These are phyloP conservation scores for Galemys pyrenaicus DNA, from an alignment of 2,113 vertebrate species.

Conservation along the genomic window DNA sequence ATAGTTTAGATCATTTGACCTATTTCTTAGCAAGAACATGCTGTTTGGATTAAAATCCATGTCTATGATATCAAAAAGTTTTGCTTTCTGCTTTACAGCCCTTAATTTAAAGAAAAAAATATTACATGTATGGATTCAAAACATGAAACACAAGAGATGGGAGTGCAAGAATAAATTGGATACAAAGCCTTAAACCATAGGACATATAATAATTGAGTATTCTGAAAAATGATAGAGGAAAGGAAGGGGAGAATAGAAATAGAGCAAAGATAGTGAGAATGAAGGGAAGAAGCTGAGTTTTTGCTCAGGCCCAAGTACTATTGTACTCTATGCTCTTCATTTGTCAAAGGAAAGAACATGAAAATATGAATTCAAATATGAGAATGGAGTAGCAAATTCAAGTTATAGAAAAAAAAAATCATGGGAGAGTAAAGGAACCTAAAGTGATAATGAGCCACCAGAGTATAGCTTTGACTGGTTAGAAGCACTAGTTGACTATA, in stretches of 20 bases:
- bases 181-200: neutral
- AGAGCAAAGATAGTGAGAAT: neutral
- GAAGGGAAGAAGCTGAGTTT: neutral
- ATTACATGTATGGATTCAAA: neutral
- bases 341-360: neutral
- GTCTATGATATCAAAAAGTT: neutral
- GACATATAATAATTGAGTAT: neutral
- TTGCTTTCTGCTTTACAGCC: neutral
- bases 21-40: neutral
- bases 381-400: neutral
- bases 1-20: neutral
- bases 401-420: neutral
- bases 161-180: neutral
- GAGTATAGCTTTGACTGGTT: neutral
- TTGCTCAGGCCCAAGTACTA: neutral
- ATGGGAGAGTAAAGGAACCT: neutral
- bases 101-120: neutral
- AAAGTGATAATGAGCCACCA: neutral
- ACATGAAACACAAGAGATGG: neutral
- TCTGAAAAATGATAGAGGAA: neutral
- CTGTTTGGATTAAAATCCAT: neutral
- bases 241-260: neutral
- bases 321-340: neutral
- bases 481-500: conserved; percentile 17
- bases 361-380: neutral